Percentiles rank a stretch among this genome's conserved stretches.
Evolutionary conservation across 1,140 invertebrate genomes (phyloP).

Genomic region (Trichonephila inaurata): DNA sequence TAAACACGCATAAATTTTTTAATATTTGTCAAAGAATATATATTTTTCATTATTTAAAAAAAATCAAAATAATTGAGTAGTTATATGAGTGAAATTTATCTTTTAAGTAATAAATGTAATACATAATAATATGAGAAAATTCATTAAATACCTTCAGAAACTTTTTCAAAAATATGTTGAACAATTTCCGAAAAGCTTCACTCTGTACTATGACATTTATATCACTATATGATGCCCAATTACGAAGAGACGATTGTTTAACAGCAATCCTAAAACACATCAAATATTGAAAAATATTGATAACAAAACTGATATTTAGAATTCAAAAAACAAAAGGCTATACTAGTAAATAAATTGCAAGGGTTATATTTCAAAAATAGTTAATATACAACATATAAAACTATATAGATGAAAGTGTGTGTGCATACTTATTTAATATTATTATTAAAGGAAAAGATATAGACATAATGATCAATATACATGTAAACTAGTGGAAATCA

Average conservation of each 20-base stretch:
- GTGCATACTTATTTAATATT: too few species aligned
- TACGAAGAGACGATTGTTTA: slow-evolving; percentile 60
- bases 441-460: too few species aligned
- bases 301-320: neutral
- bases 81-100: too few species aligned
- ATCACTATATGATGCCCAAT: slow-evolving; percentile 66
- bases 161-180: neutral
- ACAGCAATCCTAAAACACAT: slow-evolving; percentile 45
- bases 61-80: too few species aligned
- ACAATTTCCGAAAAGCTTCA: slow-evolving; percentile 12
- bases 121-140: neutral
- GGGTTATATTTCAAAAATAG: neutral
- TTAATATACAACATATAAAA: neutral
- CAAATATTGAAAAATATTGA: neutral
- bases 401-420: neutral
- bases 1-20: too few species aligned
- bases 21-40: too few species aligned
- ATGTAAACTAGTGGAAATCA: too few species aligned
- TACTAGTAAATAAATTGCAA: too few species aligned
- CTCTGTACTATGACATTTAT: slow-evolving; percentile 38
- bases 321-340: neutral
- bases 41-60: too few species aligned
- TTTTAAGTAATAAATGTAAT: neutral
- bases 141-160: slow-evolving; percentile 56
- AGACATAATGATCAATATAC: too few species aligned